phyloP scores from a whole-genome alignment of 2,888 invertebrate species.

The Pilophorus perplexus region DNA sequence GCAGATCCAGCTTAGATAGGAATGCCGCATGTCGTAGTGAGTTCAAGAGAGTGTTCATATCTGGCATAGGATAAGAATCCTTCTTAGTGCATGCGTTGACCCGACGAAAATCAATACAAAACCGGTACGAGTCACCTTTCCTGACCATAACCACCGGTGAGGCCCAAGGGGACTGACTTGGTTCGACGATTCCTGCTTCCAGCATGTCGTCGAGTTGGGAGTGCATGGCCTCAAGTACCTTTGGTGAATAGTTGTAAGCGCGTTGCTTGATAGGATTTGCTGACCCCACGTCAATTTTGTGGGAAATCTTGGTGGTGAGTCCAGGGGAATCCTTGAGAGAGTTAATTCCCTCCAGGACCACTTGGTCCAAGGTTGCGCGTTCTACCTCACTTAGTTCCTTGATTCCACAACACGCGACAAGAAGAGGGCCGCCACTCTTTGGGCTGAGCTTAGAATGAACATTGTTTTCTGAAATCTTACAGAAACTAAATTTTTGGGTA shows the following conservation, averaged over 20 bases:
- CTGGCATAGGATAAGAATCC: conserved; percentile 51
- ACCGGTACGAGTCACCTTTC: conserved; percentile 48
- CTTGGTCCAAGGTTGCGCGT: neutral
- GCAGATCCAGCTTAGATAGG: conserved; percentile 23
- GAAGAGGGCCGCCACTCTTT: neutral
- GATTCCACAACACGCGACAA: neutral
- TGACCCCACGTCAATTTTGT: conserved; percentile 30
- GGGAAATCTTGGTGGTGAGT: conserved; percentile 10
- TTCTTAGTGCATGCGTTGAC: conserved; percentile 51
- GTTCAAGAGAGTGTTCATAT: conserved; percentile 47
- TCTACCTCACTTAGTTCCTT: neutral
- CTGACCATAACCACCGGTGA: conserved; percentile 49
- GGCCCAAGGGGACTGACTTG: conserved; percentile 44
- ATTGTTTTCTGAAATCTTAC: neutral
- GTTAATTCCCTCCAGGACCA: neutral
- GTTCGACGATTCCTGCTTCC: conserved; percentile 49
- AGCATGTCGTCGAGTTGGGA: conserved; percentile 50
- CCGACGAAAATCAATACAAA: conserved; percentile 47
- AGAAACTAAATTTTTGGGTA: neutral
- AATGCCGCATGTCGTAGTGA: conserved; percentile 15
- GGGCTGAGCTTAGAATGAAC: neutral
- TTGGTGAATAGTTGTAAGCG: conserved; percentile 33
- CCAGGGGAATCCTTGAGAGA: conserved; percentile 24
- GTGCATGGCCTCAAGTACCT: conserved; percentile 48
- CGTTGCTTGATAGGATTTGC: conserved; percentile 24